Evolutionary conservation across 2,113 vertebrate genomes (phyloP).

Genomic region (Fregetta grallaria): DNA sequence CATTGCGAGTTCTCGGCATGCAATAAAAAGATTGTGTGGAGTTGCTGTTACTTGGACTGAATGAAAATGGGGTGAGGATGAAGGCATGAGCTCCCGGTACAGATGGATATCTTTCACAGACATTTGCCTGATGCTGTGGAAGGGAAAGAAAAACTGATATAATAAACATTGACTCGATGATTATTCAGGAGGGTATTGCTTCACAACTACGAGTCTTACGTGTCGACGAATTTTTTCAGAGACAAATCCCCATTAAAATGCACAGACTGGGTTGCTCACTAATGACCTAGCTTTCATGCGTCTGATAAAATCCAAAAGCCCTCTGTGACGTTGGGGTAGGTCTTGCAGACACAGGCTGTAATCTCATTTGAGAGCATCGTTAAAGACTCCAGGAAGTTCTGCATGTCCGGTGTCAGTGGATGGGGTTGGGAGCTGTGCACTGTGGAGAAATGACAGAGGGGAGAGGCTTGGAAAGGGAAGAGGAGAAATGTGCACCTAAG

Average conservation of each 20-base stretch:
- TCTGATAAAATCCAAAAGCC: slow-evolving; percentile 45
- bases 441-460: background rate
- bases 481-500: background rate
- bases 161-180: background rate
- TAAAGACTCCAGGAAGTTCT: background rate
- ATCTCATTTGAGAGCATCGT: background rate
- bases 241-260: slow-evolving; percentile 20
- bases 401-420: background rate
- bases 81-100: background rate
- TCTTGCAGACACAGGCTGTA: background rate
- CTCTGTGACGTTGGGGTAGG: background rate
- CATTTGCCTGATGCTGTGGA: slow-evolving; percentile 22
- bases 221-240: background rate
- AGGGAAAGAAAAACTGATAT: background rate
- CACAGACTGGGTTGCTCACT: slow-evolving; percentile 31
- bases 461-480: background rate
- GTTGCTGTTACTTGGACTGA: background rate
- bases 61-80: background rate
- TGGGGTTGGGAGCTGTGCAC: background rate
- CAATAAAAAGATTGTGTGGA: background rate
- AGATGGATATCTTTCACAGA: slow-evolving; percentile 27
- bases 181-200: slow-evolving; percentile 54
- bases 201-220: background rate
- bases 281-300: background rate
- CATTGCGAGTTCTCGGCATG: background rate